Base-by-base conservation (phyloP, 2,888 invertebrate species). In the Diogma glabrata region DNA sequence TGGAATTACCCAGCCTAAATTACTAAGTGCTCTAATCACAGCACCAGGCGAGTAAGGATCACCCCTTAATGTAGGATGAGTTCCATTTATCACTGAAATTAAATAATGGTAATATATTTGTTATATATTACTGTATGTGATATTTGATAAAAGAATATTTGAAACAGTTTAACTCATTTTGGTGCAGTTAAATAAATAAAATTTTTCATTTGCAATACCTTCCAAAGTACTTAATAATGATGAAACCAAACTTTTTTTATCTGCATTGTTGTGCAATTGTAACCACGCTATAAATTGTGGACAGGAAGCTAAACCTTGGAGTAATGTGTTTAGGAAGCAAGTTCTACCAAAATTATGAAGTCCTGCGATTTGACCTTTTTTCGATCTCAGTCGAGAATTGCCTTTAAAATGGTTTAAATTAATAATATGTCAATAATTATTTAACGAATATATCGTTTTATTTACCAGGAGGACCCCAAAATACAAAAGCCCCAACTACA, bases 341-440 rank as follows among this genome's bases (percentile, higher is more conserved):
- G 93, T 92, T 59, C 88, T 84, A 38, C 94, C 94, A 56, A 93
- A 76, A 72, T 95, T 95, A 58, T 87, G 85, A 30, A 95, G 75
- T 8, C 94, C 95, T 22, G 86, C 81, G 50, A 89, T 78, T 65
- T 86, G 81, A 19, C 88, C 89, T 60, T 79, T 72, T 24, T 79
- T 72, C 61, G 79, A 77, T 30, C 79, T 72, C 52, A 77, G 70
- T 53, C 76, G 73, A 5, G 79, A 66, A 16, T 66, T 63, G 57
- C 60, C 60, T 61, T 49, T 14, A 28, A 28, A 22, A 43, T 43
- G 12, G 14, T 45, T 43, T 4, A 4, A 43, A 22, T 22, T 43
- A 43, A 43, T 20, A 40, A 43, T 43, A 12, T 50, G 45, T 52
- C 20, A 9, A 22, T 23, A 16, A 43, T 43, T 19, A 47, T 26